Evolutionary conservation across 1,140 invertebrate species (phyloP).

Genomic region (Leptonema lineaticorne): DNA sequence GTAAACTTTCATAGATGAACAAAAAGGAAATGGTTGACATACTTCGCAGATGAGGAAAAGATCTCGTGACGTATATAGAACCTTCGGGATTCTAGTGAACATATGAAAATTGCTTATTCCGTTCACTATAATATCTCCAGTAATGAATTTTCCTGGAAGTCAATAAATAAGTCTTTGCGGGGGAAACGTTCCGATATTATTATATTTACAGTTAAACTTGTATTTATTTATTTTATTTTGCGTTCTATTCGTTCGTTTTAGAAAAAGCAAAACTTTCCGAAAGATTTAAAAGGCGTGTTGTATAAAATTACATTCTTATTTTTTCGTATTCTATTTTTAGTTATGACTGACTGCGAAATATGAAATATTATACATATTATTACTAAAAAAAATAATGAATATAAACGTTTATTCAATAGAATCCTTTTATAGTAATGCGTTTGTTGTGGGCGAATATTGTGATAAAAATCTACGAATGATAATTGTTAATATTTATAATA

Average conservation of each 20-base stretch:
- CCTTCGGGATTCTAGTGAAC: conserved; percentile 4
- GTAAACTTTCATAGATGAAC: not conserved
- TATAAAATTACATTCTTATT: not conserved
- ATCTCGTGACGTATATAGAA: not conserved
- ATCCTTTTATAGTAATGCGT: too few relatives aligned
- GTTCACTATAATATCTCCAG: not conserved
- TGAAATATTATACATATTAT: too few relatives aligned
- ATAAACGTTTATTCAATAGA: too few relatives aligned
- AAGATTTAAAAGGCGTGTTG: not conserved
- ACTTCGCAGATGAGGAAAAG: not conserved
- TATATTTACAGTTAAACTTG: not conserved
- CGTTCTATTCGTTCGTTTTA: not conserved
- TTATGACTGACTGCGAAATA: not conserved
- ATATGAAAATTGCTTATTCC: not conserved
- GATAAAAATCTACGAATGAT: not conserved
- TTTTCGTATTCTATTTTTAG: not conserved
- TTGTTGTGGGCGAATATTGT: too few relatives aligned
- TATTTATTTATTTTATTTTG: not conserved
- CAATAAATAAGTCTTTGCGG: conserved; percentile 1
- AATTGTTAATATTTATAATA: too few relatives aligned
- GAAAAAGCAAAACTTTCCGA: not conserved
- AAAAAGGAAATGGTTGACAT: not conserved
- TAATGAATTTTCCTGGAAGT: conserved; percentile 16
- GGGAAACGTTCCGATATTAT: not conserved
- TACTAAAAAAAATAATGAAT: too few relatives aligned